Evolutionary conservation across 2,888 invertebrate species (phyloP), one percentile per base, ranked within the genome.

Genomic region (Mystacides longicornis): DNA sequence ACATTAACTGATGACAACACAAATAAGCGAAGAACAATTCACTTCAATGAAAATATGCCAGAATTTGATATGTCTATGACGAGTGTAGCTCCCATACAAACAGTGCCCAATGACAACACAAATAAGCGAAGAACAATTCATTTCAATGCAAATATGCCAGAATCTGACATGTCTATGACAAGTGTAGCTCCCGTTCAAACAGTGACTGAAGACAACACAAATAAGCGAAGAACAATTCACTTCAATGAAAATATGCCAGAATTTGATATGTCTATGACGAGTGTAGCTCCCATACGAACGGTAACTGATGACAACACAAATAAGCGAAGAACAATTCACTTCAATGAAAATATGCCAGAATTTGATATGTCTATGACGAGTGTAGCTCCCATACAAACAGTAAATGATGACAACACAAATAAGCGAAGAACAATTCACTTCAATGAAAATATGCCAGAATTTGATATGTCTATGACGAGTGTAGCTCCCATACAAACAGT

Each of bases 361-460:
- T 43, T 51, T 19, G 47, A 59, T 43, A 57, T 59, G 56, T 57
- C 59, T 4, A 54, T 59, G 43, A 59, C 57, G 1, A n/a, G 37
- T 37, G 37, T 14, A n/a, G 4, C 16, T 7, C 37, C 37, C 3
- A 3, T 14, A 3, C 14, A 16, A 14, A n/a, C 37, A n/a, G 7
- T 3, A 37, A 37, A 7, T 14, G 37, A 37, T 4, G 5, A 22
- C 3, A 33, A 14, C 9, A 47, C 31, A n/a, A 43, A 42, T 21
- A 56, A 55, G 21, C 45, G 51, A 19, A 45, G 33, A 11, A 54
- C 54, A 20, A 27, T 51, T n/a, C 9, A 19, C 20, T 46, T 50
- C 48, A 46, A 47, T 27, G 14, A 23, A 31, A 20, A 43, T 11
- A 52, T 19, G 14, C 11, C 37, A 19, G 50, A 56, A 19, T 50